phyloP scores from a whole-genome alignment of 2,797 vertebrate species.

The Sphenodon punctatus region DNA sequence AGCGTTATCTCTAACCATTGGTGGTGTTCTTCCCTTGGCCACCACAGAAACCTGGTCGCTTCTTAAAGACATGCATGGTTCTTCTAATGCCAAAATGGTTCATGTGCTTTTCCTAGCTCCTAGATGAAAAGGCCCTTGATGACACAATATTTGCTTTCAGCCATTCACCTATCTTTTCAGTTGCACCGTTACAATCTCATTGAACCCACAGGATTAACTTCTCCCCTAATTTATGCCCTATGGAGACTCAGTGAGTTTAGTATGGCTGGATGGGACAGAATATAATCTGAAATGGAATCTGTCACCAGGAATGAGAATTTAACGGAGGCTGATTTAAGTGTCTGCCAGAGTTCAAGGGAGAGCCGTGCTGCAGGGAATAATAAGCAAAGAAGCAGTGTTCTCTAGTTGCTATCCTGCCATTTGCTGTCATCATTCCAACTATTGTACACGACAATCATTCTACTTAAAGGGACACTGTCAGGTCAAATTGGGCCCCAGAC shows the following conservation, averaged over 20 bases:
- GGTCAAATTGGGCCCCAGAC: not conserved
- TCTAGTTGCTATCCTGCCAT: not conserved
- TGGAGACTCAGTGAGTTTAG: not conserved
- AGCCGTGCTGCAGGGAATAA: not conserved
- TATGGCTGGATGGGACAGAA: not conserved
- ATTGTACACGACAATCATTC: not conserved
- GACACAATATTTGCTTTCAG: too few species aligned
- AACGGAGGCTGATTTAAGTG: not conserved
- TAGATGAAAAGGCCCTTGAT: too few species aligned
- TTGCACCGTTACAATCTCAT: not conserved
- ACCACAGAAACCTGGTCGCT: too few species aligned
- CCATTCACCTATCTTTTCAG: not conserved
- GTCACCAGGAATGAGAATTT: not conserved
- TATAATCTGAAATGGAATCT: constrained; percentile 5
- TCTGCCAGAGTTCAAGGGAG: not conserved
- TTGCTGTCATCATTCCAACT: constrained; percentile 30
- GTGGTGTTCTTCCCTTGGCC: too few species aligned
- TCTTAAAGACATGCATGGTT: too few species aligned
- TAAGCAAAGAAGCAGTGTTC: not conserved
- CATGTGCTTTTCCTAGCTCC: too few species aligned
- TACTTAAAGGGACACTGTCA: not conserved
- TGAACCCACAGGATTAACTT: not conserved
- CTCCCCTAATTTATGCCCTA: constrained; percentile 13
- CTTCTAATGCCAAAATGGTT: too few species aligned
- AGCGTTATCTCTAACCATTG: too few species aligned